Base-by-base conservation (phyloP, 2,797 vertebrate genomes). In the Australoheros facetus region DNA sequence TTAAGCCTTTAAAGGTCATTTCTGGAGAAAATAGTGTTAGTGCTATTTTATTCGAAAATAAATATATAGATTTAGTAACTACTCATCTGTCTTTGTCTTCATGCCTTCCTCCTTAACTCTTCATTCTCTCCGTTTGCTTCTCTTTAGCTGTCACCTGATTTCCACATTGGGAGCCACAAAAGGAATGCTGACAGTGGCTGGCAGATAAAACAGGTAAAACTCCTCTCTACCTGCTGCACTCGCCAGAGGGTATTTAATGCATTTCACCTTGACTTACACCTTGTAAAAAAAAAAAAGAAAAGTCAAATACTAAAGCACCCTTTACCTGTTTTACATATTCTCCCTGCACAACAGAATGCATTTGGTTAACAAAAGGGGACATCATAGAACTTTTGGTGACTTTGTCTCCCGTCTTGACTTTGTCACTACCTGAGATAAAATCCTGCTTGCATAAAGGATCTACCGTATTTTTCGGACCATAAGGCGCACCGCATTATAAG, bases 201-300 rank as follows among this genome's bases (percentile, higher is more conserved):
- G 92, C 88, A 93, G 82, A 88, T 92, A 87, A 94, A 90, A 86
- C 94, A 95, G 94, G 95, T 96, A 73, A 90, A 60, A 30, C 53
- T 57, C 56, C 55, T 77, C 34, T 80, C 32, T 64, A 59, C 12
- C 48, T 80, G 56, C 64, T 64, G 28, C 64, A 80, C 28, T 78
- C 4, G 9, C 79, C 73, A 73, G 56, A 64, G 66, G 59, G 28
- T 73, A 32, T 59, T 42, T 56, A 55, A 73, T 39, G 19, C 21
- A 13, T 75, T 69, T 89, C 76, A 80, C 70, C 73, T 78, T 86
- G 80, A 66, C 34, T 86, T 26, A 71, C 28, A 82, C 71, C 34
- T 71, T 70, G 9, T 21, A 42, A 70, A 69, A 51, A 2, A 26
- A 26, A 30, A 30, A 30, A 30, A 4, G 26, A 1, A 4, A 32